A percentile compares a stretch with the other conserved stretches of the same genome.
Evolutionary conservation across 2,888 invertebrate genomes (phyloP).

Genomic region (Agrotis segetum): DNA sequence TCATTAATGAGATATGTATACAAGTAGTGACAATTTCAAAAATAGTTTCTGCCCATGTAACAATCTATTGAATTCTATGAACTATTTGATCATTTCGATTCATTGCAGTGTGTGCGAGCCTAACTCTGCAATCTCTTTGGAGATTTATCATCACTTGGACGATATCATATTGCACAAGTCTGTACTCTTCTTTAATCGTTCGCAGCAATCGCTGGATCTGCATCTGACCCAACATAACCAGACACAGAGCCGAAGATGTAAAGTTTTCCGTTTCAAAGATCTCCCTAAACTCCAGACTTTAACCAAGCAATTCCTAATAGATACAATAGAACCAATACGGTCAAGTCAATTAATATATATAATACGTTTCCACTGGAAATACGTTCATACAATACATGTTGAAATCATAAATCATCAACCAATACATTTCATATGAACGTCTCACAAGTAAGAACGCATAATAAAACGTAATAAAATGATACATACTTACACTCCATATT

Average conservation of each 20-base stretch:
- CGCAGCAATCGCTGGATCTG: not conserved
- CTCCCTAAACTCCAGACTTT: not conserved
- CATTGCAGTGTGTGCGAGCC: not conserved
- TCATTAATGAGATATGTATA: no score
- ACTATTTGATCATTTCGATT: not conserved
- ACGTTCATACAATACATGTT: no score
- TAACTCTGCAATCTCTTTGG: no score
- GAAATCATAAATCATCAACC: no score
- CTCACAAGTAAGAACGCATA: no score
- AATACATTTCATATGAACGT: no score
- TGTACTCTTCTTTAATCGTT: not conserved
- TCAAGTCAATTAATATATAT: no score
- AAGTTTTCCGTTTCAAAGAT: not conserved
- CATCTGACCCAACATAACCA: not conserved
- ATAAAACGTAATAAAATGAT: conserved; percentile 44
- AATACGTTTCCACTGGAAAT: no score
- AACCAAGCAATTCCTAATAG: not conserved
- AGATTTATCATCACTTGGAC: not conserved
- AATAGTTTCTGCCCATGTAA: no score
- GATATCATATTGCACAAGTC: not conserved
- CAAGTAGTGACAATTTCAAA: no score
- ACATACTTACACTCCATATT: conserved; percentile 53
- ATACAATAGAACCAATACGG: not conserved
- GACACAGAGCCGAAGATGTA: no score
- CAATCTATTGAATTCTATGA: not conserved